Conservation (phyloP, 2,113 vertebrate genomes). For the Cyanoliseus patagonus region DNA sequence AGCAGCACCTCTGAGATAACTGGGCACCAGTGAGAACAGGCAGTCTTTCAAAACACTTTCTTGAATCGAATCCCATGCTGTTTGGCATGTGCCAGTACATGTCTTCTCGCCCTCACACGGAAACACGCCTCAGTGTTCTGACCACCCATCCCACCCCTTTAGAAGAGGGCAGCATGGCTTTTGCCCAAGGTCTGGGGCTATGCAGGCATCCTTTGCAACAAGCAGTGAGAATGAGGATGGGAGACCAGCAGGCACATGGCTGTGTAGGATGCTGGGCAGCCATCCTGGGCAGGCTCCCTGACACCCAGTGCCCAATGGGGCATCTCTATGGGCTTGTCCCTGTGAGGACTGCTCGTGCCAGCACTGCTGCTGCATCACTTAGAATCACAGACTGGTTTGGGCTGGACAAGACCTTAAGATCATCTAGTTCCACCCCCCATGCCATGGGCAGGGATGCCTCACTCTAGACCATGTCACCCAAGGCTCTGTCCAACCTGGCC, state of each 20-base stretch:
- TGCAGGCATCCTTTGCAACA: background rate
- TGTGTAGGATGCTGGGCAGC: background rate
- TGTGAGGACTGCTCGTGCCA: fast-evolving
- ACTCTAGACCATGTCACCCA: background rate
- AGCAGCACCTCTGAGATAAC: background rate
- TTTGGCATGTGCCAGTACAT: background rate
- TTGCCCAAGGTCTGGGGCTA: background rate
- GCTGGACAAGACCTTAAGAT: background rate
- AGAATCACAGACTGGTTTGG: background rate
- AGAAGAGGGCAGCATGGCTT: background rate
- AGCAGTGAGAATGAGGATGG: fast-evolving
- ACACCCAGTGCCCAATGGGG: background rate
- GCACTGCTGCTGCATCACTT: background rate
- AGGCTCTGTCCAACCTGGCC: background rate
- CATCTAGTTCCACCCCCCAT: background rate
- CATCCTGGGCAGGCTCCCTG: background rate
- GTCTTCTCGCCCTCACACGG: background rate
- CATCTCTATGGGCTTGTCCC: fast-evolving
- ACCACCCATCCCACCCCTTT: fast-evolving
- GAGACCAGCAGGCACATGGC: fast-evolving
- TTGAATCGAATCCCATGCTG: background rate
- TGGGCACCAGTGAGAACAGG: fast-evolving
- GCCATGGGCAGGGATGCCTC: background rate
- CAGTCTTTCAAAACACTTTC: fast-evolving
- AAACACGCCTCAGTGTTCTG: background rate